These are phyloP conservation scores for Dinothrombium tinctorium DNA, from an alignment of 1,140 invertebrate genomes.

Conservation along the genomic window DNA sequence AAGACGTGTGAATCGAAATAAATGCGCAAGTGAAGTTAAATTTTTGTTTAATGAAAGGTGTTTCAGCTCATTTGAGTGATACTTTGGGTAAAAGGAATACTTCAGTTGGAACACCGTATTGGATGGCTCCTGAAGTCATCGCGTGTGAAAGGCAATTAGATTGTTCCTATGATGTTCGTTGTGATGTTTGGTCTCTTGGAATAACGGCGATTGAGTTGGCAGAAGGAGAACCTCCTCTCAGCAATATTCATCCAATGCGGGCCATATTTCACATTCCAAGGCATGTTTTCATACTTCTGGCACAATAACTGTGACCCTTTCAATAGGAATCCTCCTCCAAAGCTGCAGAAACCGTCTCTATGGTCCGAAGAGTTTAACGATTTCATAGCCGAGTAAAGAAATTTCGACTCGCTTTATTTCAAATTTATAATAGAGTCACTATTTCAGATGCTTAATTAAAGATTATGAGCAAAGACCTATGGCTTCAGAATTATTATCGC, in stretches of 20 bases:
- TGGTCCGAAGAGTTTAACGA: slow-evolving; percentile 34
- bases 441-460: slow-evolving; percentile 41
- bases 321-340: slow-evolving; percentile 43
- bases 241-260: slow-evolving; percentile 97
- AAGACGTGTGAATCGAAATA: too few species aligned
- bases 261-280: slow-evolving; percentile 92
- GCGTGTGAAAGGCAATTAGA: slow-evolving; percentile 99
- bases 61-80: slow-evolving; percentile 91
- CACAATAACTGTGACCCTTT: not conserved
- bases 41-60: slow-evolving; percentile 31
- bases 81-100: slow-evolving; percentile 96
- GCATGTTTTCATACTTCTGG: slow-evolving; percentile 42
- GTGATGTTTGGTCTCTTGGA: slow-evolving; percentile 16
- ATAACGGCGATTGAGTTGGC: slow-evolving; percentile 99
- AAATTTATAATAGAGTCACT: not conserved
- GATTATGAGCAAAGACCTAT: slow-evolving; percentile 95
- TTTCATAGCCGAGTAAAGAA: slow-evolving; percentile 33
- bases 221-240: slow-evolving; percentile 67
- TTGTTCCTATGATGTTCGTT: slow-evolving; percentile 92
- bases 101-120: slow-evolving; percentile 97
- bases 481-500: slow-evolving; percentile 88
- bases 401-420: not conserved
- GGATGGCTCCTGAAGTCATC: slow-evolving; percentile 72
- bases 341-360: slow-evolving; percentile 31
- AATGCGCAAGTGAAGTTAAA: too few species aligned